phyloP scores from a whole-genome alignment of 2,797 vertebrate genomes.

The Rhinoraja longicauda region DNA sequence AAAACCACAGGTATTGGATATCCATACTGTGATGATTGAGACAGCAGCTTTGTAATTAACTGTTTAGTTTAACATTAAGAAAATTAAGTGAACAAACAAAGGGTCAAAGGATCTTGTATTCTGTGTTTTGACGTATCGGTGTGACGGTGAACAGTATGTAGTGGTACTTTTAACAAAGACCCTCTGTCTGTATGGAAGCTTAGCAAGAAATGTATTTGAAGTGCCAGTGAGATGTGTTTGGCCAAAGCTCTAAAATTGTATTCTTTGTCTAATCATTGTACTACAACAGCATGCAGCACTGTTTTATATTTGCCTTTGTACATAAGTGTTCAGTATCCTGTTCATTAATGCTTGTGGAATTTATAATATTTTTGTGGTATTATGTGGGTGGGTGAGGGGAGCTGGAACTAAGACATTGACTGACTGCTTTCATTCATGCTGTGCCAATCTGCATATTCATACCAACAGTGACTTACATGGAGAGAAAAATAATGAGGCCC shows the following conservation, averaged over 20 bases:
- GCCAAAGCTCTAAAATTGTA: constrained; percentile 16
- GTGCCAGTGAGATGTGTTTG: not conserved
- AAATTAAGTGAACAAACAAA: not conserved
- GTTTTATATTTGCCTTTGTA: constrained; percentile 9
- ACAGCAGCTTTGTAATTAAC: not conserved
- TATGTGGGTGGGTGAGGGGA: not conserved
- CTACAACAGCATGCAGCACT: constrained; percentile 29
- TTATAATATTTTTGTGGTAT: not conserved
- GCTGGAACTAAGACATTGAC: not conserved
- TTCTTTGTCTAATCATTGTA: constrained; percentile 30
- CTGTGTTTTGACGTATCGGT: not conserved
- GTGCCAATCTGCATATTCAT: constrained; percentile 47
- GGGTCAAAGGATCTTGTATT: not conserved
- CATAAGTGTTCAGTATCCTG: not conserved
- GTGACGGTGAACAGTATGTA: not conserved
- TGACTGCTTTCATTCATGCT: constrained; percentile 38
- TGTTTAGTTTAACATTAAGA: not conserved
- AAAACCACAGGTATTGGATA: not conserved
- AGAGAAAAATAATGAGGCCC: not conserved
- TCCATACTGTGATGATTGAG: not conserved
- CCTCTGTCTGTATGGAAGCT: constrained; percentile 10
- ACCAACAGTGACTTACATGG: constrained; percentile 45
- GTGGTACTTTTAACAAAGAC: constrained; percentile 17
- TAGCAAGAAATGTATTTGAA: constrained; percentile 21
- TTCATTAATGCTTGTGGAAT: constrained; percentile 4